phyloP scores from a whole-genome alignment of 2,888 invertebrate genomes.

The Anoncus sp. region DNA sequence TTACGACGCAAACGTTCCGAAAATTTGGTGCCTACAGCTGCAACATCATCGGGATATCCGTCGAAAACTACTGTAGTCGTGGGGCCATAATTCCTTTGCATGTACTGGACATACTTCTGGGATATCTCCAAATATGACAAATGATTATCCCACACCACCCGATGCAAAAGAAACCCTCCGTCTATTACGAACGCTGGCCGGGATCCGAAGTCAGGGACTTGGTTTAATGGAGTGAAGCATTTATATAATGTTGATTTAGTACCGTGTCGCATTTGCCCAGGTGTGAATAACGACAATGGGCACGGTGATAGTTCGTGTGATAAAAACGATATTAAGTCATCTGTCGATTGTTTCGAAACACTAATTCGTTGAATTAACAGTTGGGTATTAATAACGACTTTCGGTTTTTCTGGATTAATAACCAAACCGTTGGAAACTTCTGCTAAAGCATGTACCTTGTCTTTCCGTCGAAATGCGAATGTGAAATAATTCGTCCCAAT shows the following conservation, averaged over 20 bases:
- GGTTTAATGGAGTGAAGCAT: constrained; percentile 69
- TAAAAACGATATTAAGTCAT: constrained; percentile 52
- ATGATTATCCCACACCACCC: constrained; percentile 46
- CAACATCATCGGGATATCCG: constrained; percentile 30
- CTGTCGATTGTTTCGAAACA: constrained; percentile 45
- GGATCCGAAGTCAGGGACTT: no score
- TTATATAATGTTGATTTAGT: constrained; percentile 62
- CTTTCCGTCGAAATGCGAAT: constrained; percentile 49
- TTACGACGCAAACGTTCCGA: constrained; percentile 46
- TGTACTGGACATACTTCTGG: constrained; percentile 34
- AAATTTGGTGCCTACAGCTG: constrained; percentile 4
- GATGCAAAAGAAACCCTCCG: constrained; percentile 45
- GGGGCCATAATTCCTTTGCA: constrained; percentile 28
- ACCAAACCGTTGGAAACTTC: constrained; percentile 40
- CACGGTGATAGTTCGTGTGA: constrained; percentile 56
- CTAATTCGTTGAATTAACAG: constrained; percentile 58
- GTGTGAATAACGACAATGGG: constrained; percentile 59
- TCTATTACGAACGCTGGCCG: no score
- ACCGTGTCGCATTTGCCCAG: constrained; percentile 61
- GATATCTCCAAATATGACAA: constrained; percentile 37
- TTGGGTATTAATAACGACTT: no score
- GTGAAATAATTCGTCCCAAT: constrained; percentile 21
- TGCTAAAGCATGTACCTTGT: constrained; percentile 54
- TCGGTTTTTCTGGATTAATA: constrained; percentile 22
- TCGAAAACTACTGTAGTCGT: constrained; percentile 43